Percentiles rank a stretch among this genome's conserved stretches.
Evolutionary conservation across 2,888 invertebrate genomes (phyloP).

Genomic region (Synanthedon myopaeformis): DNA sequence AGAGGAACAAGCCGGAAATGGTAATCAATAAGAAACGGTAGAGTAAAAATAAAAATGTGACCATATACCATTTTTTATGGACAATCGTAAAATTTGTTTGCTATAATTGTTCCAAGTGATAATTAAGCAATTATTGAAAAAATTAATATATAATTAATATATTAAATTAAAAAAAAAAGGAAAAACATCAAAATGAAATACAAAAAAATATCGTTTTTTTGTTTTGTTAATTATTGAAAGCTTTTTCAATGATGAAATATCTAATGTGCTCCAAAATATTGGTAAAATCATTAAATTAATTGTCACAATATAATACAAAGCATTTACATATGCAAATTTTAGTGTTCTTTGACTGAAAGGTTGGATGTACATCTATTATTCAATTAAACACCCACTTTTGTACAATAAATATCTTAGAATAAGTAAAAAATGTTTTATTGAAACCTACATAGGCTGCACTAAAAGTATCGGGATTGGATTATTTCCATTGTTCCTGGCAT

Average conservation of each 20-base stretch:
- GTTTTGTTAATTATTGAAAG: background rate
- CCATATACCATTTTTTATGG: constrained; percentile 18
- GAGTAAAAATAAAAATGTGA: constrained; percentile 28
- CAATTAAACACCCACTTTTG: constrained; percentile 40
- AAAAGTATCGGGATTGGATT: no score
- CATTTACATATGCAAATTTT: constrained; percentile 20
- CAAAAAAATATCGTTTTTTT: no score
- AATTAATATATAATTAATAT: background rate
- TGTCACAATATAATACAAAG: constrained; percentile 11
- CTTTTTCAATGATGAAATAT: background rate
- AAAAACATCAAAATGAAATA: no score
- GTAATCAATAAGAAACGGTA: constrained; percentile 42
- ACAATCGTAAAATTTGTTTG: constrained; percentile 29
- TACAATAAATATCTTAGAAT: constrained; percentile 51
- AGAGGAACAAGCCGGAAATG: constrained; percentile 56
- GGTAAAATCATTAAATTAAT: background rate
- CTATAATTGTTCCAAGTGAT: constrained; percentile 38
- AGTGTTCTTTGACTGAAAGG: constrained; percentile 53
- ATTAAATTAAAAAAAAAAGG: no score
- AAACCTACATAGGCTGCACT: no score
- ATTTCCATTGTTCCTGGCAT: no score
- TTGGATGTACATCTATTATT: constrained; percentile 39
- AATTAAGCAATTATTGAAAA: constrained; percentile 32
- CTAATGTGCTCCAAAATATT: background rate
- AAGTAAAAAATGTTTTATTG: constrained; percentile 17